These are phyloP conservation scores for Yoshiicerus persimilis DNA, from an alignment of 1,140 invertebrate genomes.

Conservation along the genomic window DNA sequence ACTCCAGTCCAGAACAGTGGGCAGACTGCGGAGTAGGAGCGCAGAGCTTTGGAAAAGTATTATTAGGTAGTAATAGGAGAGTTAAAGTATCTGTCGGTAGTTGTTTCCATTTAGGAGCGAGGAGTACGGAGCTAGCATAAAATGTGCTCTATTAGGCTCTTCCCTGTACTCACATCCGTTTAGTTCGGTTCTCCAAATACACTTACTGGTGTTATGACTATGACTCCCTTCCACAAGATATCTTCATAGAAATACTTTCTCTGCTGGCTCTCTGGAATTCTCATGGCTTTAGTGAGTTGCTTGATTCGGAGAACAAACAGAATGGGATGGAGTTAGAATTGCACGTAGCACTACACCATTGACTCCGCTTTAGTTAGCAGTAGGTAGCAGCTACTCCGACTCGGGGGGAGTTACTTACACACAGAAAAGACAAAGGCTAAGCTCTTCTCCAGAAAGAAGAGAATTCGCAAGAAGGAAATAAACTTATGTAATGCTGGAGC, in stretches of 20 bases:
- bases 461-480: neutral
- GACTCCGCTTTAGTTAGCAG: too few relatives aligned
- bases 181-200: neutral
- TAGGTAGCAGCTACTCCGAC: neutral
- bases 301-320: too few relatives aligned
- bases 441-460: neutral
- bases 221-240: neutral
- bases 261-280: neutral
- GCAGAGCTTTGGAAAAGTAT: too few relatives aligned
- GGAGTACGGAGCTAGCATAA: too few relatives aligned
- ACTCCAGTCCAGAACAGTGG: too few relatives aligned
- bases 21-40: too few relatives aligned
- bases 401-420: neutral
- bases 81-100: neutral
- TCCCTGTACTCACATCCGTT: neutral
- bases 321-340: too few relatives aligned
- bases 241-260: neutral
- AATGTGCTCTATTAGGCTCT: neutral
- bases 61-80: neutral
- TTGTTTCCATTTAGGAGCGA: neutral
- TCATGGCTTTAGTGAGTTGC: neutral
- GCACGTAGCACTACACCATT: too few relatives aligned
- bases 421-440: slow-evolving; percentile 19
- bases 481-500: neutral
- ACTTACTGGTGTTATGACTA: neutral